Conservation (phyloP, 2,113 vertebrate species). For the Apteryx owenii region DNA sequence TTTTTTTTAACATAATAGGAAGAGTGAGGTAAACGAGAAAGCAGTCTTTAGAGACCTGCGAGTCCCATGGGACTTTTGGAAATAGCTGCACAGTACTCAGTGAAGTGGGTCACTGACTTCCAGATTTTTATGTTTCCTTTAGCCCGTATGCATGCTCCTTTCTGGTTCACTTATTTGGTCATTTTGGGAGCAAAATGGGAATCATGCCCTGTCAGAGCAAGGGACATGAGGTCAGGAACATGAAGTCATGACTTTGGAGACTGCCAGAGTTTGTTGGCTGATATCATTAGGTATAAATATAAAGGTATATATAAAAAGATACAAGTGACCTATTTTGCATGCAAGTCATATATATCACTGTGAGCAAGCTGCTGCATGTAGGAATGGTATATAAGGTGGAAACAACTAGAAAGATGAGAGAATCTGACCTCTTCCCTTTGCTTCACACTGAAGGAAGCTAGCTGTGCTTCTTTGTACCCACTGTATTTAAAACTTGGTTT, state of each 20-base stretch:
- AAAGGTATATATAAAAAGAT: not conserved
- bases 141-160: not conserved
- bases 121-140: not conserved
- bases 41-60: not conserved
- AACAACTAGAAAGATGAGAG: not conserved
- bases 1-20: not conserved
- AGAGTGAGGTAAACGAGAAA: not conserved
- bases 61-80: not conserved
- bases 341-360: not conserved
- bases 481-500: not conserved
- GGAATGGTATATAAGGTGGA: not conserved
- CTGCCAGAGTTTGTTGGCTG: not conserved
- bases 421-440: not conserved
- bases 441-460: not conserved
- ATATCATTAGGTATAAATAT: not conserved
- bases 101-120: not conserved
- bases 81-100: not conserved
- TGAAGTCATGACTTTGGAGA: not conserved
- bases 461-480: not conserved
- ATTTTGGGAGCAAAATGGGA: not conserved
- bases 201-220: not conserved
- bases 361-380: not conserved
- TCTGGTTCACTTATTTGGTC: not conserved
- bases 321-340: not conserved
- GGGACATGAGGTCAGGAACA: not conserved